Base-by-base conservation (phyloP, 2,113 vertebrate genomes). In the Thalassoma bifasciatum region DNA sequence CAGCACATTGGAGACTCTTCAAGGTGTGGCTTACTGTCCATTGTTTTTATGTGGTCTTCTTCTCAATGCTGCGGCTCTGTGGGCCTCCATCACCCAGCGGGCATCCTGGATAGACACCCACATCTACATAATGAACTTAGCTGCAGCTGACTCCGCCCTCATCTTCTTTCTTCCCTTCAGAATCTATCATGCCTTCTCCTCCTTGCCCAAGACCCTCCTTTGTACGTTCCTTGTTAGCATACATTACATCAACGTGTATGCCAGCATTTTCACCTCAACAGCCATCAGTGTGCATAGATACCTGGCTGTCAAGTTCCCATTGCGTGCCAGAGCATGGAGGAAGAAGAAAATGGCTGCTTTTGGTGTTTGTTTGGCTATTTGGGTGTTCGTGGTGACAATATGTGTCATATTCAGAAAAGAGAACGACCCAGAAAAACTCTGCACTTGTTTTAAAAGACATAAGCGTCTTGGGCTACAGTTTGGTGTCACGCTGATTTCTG, bases 181-280 rank as follows among this genome's bases (percentile, higher is more conserved):
- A 64, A 86, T 93, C 52, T 84, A 73, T 1, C 61, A 93, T 2
- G 54, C 81, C 30, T 88, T 89, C 66, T 49, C 21, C 49, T 80
- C 75, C 8, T 23, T 92, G 37, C 0, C 2, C 0, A 63, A 5
- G 5, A 77, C 10, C 0, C 0, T 0, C 0, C 30, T 92, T 0
- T 94, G 93, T 51, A 88, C 88, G 1, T 59, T 90, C 44, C 86
- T 94, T 4, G 58, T 93, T 3, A 61, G 0, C 22, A n/a, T 23
- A 40, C 91, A 93, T 69, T 94, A 24, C 76, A 17, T 73, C 49
- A 94, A 93, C 89, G 93, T 93, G 92, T 94, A 93, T 37, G 71
- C 80, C 64, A 93, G 94, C 80, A 92, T 94, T 47, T 16, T 89
- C 61, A 93, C 87, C 19, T 86, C 82, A 11, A 56, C 62, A 0